Base-by-base conservation (phyloP, 1,140 invertebrate genomes). In the Cotesia vestalis region DNA sequence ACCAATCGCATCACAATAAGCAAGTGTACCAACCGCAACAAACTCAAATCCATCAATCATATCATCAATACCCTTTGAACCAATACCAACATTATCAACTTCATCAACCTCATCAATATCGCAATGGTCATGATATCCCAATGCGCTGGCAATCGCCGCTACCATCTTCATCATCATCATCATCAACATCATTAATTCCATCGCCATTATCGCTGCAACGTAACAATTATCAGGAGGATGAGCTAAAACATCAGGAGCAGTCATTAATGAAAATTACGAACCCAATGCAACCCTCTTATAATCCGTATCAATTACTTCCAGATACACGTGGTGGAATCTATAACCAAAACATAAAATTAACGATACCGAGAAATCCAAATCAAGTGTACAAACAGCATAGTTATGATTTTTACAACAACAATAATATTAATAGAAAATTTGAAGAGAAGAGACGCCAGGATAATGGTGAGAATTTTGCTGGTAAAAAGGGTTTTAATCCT, bases 401-500 rank as follows among this genome's bases (percentile, higher is more conserved):
- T 46, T 46, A 46, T 46, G 40, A 46, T 46, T 46, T 9, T 46
- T 46, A 46, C 11, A 46, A 46, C 11, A 46, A 46, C 5, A 46
- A 6, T 11, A 46, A 46, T 46, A 46, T 9, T n/a, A 20, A 57
- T 57, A 53, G 0, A 84, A 86, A 36, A 38, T 77, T 2, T 75
- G 78, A 9, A 62, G 38, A 3, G 68, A 64, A 66, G 82, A 81
- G 35, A 78, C 80, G 0, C 89, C 90, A 0, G 84, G 91, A 0
- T 93, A 93, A 77, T 46, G 6, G 11, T 5, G 40, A 46, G 6
- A 11, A 46, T 46, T 6, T 46, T 2, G 11, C 1, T 46, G 11
- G 11, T 46, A 46, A 8, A 46, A 46, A 46, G 2, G 94, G 94
- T 0, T 95, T 95, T 78, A 90, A 94, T 80, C 93, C 93, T 0